phyloP scores from a whole-genome alignment of 2,888 invertebrate species.

The Heterodera filipjevi region DNA sequence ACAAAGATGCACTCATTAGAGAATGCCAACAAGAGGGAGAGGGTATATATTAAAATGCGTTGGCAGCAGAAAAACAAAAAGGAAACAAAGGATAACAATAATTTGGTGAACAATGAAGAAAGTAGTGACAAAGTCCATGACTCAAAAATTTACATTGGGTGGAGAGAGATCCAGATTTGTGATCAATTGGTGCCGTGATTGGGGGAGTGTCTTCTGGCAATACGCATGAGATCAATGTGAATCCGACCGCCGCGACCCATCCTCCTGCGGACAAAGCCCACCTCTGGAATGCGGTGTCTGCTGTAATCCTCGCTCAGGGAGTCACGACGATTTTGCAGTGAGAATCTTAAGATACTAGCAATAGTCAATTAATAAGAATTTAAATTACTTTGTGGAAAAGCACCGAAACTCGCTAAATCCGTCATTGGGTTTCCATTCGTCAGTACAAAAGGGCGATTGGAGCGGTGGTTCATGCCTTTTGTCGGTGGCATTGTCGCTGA shows the following conservation, averaged over 20 bases:
- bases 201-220: constrained; percentile 2
- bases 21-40: constrained; percentile 20
- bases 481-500: constrained; percentile 3
- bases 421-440: neutral
- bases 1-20: constrained; percentile 14
- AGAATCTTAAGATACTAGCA: constrained; percentile 15
- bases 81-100: constrained; percentile 2
- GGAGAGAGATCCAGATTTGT: constrained; percentile 12
- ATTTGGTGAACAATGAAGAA: neutral
- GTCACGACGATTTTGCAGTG: neutral
- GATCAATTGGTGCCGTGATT: constrained; percentile 10
- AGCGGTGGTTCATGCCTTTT: neutral
- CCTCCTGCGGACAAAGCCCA: constrained; percentile 26
- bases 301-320: neutral
- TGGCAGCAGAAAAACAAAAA: neutral
- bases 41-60: neutral
- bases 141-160: constrained; percentile 28
- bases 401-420: neutral
- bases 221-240: constrained; percentile 35
- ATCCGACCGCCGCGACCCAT: constrained; percentile 37
- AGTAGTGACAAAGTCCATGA: neutral
- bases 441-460: neutral
- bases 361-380: neutral
- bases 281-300: neutral
- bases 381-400: neutral